Conservation (phyloP, 2,797 vertebrate genomes). For the Urosaurus nigricauda region DNA sequence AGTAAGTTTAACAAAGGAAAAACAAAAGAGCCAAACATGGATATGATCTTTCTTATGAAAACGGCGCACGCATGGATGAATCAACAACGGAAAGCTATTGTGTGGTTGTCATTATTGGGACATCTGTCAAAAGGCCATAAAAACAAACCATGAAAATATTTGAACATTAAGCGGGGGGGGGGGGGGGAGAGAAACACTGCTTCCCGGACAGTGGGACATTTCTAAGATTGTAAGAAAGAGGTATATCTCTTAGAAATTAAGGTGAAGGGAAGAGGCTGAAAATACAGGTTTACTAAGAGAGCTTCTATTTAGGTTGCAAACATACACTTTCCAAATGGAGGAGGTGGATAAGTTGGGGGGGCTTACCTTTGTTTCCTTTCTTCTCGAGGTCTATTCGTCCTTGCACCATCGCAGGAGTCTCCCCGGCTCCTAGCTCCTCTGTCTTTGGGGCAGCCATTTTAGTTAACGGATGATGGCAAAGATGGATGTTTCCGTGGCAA, state of each 20-base stretch:
- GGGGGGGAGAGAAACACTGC: background rate
- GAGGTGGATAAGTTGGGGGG: too few relatives aligned
- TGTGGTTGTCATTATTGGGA: too few relatives aligned
- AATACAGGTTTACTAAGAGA: background rate
- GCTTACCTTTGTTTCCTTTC: conserved; percentile 9
- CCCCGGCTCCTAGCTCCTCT: conserved; percentile 3
- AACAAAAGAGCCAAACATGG: too few relatives aligned
- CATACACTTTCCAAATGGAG: background rate
- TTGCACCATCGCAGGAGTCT: background rate
- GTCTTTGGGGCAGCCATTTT: conserved; percentile 19
- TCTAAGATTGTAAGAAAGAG: background rate
- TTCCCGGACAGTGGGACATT: background rate
- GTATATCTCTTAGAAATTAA: background rate
- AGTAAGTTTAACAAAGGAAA: too few relatives aligned
- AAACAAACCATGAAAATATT: background rate
- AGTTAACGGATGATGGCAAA: background rate
- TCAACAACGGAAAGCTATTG: too few relatives aligned
- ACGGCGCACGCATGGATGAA: too few relatives aligned
- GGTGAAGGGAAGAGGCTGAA: background rate
- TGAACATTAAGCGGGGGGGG: background rate
- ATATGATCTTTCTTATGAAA: too few relatives aligned
- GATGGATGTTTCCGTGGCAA: conserved; percentile 21
- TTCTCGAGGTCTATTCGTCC: background rate
- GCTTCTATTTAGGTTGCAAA: background rate
- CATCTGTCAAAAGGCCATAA: too few relatives aligned